phyloP scores from a whole-genome alignment of 2,888 invertebrate species.

The Heliconius erato region DNA sequence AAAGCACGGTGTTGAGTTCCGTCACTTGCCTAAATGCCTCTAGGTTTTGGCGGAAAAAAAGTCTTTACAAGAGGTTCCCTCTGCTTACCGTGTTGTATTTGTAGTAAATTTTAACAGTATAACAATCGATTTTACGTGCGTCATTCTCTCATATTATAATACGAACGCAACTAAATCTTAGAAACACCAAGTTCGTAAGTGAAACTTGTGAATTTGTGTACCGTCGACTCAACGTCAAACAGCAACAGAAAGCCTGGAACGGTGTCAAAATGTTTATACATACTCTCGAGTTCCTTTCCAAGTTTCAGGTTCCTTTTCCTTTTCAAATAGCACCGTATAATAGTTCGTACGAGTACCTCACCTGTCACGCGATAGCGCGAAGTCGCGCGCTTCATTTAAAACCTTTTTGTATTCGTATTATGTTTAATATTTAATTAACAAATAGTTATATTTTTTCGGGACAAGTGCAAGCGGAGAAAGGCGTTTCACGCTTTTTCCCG shows the following conservation, averaged over 20 bases:
- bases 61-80: too few species aligned
- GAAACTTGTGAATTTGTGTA: slow-evolving; percentile 17
- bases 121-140: too few species aligned
- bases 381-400: neutral
- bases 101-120: too few species aligned
- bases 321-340: slow-evolving; percentile 20
- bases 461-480: neutral
- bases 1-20: too few species aligned
- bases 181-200: neutral
- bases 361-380: slow-evolving; percentile 1
- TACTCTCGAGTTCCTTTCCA: slow-evolving; percentile 12
- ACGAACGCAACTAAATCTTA: neutral
- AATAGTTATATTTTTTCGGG: neutral
- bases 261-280: slow-evolving; percentile 29
- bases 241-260: neutral
- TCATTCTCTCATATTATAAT: neutral
- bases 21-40: too few species aligned
- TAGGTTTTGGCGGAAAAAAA: too few species aligned
- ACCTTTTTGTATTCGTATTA: neutral
- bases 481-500: neutral
- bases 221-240: slow-evolving; percentile 8
- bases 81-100: too few species aligned
- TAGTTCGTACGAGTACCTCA: neutral
- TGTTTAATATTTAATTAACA: neutral
- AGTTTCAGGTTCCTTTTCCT: slow-evolving; percentile 3